These are phyloP conservation scores for Polyommatus icarus DNA, from an alignment of 2,888 invertebrate genomes.

Conservation along the genomic window DNA sequence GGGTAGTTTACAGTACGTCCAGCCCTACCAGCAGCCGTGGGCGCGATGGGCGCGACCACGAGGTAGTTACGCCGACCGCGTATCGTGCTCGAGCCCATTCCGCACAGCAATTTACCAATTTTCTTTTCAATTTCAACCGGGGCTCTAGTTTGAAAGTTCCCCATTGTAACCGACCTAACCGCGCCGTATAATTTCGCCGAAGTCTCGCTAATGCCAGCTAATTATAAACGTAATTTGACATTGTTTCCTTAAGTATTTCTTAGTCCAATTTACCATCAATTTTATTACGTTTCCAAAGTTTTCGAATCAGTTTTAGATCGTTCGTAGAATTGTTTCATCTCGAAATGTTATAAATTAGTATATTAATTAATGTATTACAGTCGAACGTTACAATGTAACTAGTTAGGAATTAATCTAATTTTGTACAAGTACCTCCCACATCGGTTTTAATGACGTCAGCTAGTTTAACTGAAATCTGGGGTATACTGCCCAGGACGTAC, in stretches of 20 bases:
- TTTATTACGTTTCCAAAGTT: not conserved
- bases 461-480: not conserved
- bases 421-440: not conserved
- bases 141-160: conserved; percentile 41
- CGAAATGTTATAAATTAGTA: not conserved
- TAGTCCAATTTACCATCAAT: not conserved
- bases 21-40: not conserved
- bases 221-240: conserved; percentile 36
- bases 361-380: no score
- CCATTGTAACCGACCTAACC: conserved; percentile 43
- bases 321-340: not conserved
- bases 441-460: not conserved
- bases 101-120: conserved; percentile 44
- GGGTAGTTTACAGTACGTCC: not conserved
- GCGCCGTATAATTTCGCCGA: conserved; percentile 39
- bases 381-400: no score
- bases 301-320: not conserved
- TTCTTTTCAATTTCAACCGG: conserved; percentile 45
- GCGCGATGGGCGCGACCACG: not conserved
- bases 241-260: conserved; percentile 24
- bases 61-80: conserved; percentile 33
- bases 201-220: conserved; percentile 38
- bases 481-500: no score
- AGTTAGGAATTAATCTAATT: not conserved
- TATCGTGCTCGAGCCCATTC: conserved; percentile 41